phyloP scores from a whole-genome alignment of 2,113 vertebrate genomes.

The Syngnathoides biaculeatus region DNA sequence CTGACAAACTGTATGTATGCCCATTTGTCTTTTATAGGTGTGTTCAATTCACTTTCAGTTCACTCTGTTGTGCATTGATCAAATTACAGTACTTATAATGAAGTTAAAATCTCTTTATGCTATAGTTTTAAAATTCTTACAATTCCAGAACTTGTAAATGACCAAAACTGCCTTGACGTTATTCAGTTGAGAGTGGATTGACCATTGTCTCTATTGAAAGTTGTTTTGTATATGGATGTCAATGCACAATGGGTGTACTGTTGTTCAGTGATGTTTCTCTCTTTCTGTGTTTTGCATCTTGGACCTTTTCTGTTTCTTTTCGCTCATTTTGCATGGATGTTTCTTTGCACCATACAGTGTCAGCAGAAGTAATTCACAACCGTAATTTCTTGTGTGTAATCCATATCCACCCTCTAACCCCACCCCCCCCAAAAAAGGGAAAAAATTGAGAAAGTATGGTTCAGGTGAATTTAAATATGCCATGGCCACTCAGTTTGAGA shows the following conservation, averaged over 20 bases:
- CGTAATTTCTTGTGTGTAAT: too few species aligned
- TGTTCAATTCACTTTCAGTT: constrained; percentile 45
- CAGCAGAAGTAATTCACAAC: not conserved
- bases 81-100: not conserved
- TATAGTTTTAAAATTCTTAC: not conserved
- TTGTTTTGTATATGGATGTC: constrained; percentile 21
- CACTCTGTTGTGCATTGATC: constrained; percentile 2
- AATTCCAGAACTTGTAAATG: constrained; percentile 24
- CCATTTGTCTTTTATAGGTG: constrained; percentile 20
- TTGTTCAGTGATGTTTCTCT: constrained; percentile 20
- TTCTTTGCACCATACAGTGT: constrained; percentile 38
- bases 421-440: too few species aligned
- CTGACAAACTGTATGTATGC: constrained; percentile 21
- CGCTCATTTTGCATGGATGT: constrained; percentile 62
- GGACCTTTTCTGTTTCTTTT: constrained; percentile 14
- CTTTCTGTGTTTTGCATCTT: constrained; percentile 27
- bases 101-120: not conserved
- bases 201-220: constrained; percentile 10
- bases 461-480: too few species aligned
- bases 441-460: too few species aligned
- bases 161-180: constrained; percentile 1
- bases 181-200: constrained; percentile 37
- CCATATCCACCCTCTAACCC: too few species aligned
- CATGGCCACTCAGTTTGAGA: too few species aligned
- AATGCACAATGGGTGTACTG: constrained; percentile 27